A percentile compares a stretch with the other conserved stretches of the same genome.
Evolutionary conservation across 2,888 invertebrate species (phyloP).

Genomic region (Macrosiphum euphorbiae): DNA sequence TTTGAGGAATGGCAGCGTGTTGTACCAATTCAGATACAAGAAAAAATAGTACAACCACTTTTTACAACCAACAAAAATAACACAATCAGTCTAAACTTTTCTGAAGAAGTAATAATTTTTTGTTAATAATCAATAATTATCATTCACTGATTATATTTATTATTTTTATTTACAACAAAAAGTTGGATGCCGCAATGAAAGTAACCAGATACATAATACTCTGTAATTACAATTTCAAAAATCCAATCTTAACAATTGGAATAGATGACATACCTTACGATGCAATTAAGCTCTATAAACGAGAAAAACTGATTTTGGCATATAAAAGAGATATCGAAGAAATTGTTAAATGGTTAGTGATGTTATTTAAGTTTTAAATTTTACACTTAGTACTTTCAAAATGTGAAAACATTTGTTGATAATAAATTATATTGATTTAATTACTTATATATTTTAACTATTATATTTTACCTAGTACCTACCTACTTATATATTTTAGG

Average conservation of each 20-base stretch:
- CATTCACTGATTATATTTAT: background rate
- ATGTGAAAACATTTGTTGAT: background rate
- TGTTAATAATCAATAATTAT: background rate
- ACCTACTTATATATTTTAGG: background rate
- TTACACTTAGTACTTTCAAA: background rate
- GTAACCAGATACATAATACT: slow-evolving; percentile 45
- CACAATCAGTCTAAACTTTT: slow-evolving; percentile 78
- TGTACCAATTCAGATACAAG: slow-evolving; percentile 77
- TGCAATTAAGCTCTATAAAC: slow-evolving; percentile 45
- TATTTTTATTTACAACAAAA: background rate
- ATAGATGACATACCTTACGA: slow-evolving; percentile 49
- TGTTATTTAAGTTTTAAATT: background rate
- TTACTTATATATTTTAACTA: background rate
- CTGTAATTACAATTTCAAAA: slow-evolving; percentile 31
- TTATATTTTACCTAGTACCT: too few species aligned
- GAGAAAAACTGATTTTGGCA: background rate
- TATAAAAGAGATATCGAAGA: slow-evolving; percentile 59
- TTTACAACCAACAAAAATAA: slow-evolving; percentile 74
- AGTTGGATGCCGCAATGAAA: slow-evolving; percentile 54
- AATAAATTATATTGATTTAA: background rate
- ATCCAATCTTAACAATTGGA: slow-evolving; percentile 16
- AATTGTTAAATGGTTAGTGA: slow-evolving; percentile 51
- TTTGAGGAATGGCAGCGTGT: slow-evolving; percentile 79
- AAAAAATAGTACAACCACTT: slow-evolving; percentile 76
- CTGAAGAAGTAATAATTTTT: slow-evolving; percentile 72